Conservation (phyloP, 2,888 invertebrate genomes). For the Trissonchulus latispiculum region DNA sequence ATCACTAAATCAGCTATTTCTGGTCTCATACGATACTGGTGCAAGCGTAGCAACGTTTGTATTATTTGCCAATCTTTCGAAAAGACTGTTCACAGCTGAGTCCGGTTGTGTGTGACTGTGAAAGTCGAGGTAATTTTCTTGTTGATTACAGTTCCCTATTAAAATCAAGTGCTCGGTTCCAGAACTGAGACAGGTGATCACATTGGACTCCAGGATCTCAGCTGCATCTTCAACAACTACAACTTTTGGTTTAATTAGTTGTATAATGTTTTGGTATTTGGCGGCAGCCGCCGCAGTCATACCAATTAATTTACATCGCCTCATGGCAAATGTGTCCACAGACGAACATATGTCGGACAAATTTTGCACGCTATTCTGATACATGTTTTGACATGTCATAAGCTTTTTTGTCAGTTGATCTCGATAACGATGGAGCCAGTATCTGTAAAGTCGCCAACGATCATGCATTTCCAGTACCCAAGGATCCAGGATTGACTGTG, state of each 20-base stretch:
- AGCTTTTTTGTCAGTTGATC: background rate
- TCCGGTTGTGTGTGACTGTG: constrained; percentile 60
- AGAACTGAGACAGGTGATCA: constrained; percentile 63
- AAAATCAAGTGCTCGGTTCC: constrained; percentile 69
- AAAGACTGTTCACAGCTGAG: no score
- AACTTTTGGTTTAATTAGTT: constrained; percentile 46
- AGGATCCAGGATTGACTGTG: no score
- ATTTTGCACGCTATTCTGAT: background rate
- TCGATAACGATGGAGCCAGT: constrained; percentile 38
- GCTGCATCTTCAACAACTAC: constrained; percentile 72
- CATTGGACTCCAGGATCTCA: constrained; percentile 72
- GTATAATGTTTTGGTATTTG: constrained; percentile 56
- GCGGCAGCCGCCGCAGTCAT: constrained; percentile 54
- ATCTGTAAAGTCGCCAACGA: constrained; percentile 49
- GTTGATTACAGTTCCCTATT: constrained; percentile 71
- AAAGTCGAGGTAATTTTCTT: constrained; percentile 58
- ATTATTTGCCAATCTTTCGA: constrained; percentile 66
- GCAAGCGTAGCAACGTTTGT: constrained; percentile 54
- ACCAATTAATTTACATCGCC: constrained; percentile 3
- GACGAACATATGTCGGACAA: constrained; percentile 28
- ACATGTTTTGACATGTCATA: background rate
- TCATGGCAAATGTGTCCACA: constrained; percentile 27
- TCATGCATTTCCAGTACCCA: constrained; percentile 36
- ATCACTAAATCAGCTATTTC: constrained; percentile 54
- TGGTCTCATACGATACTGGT: constrained; percentile 67